Evolutionary conservation across 2,113 vertebrate species (phyloP).

Genomic region (Bujurquina vittata): DNA sequence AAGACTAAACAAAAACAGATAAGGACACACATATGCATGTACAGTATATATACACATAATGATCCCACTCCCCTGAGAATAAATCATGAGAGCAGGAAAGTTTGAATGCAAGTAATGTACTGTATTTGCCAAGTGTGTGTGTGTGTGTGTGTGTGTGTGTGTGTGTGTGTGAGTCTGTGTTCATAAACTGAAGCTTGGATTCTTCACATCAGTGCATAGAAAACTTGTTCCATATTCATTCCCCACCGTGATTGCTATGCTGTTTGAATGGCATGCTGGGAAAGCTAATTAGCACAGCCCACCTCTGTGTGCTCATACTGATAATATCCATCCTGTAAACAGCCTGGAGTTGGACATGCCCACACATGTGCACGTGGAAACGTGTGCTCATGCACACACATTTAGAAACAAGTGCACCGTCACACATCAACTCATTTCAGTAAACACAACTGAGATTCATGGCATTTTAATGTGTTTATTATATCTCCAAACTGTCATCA

Average conservation of each 20-base stretch:
- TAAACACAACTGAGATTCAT: slow-evolving; percentile 76
- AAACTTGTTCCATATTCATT: slow-evolving; percentile 80
- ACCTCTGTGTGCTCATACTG: slow-evolving; percentile 73
- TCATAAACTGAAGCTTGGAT: slow-evolving; percentile 21
- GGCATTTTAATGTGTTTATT: slow-evolving; percentile 74
- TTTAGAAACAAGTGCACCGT: background rate
- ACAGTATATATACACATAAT: background rate
- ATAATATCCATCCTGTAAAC: slow-evolving; percentile 59
- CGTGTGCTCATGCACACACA: background rate
- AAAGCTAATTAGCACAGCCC: slow-evolving; percentile 81
- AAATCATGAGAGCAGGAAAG: slow-evolving; percentile 2
- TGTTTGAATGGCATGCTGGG: slow-evolving; percentile 77
- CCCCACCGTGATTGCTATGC: slow-evolving; percentile 74
- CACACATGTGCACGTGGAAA: slow-evolving; percentile 31
- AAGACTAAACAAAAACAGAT: background rate
- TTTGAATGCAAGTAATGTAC: slow-evolving; percentile 32
- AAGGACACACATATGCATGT: background rate
- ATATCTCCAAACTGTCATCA: slow-evolving; percentile 67
- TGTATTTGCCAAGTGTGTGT: slow-evolving; percentile 17
- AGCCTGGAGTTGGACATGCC: slow-evolving; percentile 59
- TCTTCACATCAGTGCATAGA: slow-evolving; percentile 64
- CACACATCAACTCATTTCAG: slow-evolving; percentile 27
- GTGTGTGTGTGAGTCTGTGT: background rate
- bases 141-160: background rate
- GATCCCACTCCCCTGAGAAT: background rate